These are phyloP conservation scores for Tholera decimalis DNA, from an alignment of 2,888 invertebrate genomes.

Conservation along the genomic window DNA sequence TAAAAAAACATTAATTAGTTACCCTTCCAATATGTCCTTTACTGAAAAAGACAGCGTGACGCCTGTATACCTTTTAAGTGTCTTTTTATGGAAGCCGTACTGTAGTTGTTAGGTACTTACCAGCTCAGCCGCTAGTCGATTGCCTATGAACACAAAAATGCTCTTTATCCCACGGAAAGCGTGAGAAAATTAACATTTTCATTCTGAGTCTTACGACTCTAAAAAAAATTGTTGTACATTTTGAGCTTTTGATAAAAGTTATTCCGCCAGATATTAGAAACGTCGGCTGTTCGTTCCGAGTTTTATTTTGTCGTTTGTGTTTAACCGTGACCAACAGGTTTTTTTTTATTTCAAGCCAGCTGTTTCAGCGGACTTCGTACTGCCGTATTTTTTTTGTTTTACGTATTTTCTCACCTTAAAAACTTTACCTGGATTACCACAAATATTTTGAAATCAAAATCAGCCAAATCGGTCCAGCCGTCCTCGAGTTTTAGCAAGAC, in stretches of 20 bases:
- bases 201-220: slow-evolving; percentile 22
- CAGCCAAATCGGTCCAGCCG: too few relatives aligned
- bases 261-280: slow-evolving; percentile 2
- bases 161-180: slow-evolving; percentile 41
- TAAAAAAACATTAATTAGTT: too few relatives aligned
- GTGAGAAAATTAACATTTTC: slow-evolving; percentile 57
- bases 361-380: too few relatives aligned
- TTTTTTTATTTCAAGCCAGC: too few relatives aligned
- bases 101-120: slow-evolving; percentile 14
- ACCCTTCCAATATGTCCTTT: too few relatives aligned
- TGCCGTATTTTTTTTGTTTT: too few relatives aligned
- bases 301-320: slow-evolving; percentile 2
- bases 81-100: neutral
- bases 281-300: neutral
- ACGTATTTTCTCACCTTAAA: too few relatives aligned
- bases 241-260: slow-evolving; percentile 12
- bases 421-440: too few relatives aligned
- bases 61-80: slow-evolving; percentile 12
- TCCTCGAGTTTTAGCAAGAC: too few relatives aligned
- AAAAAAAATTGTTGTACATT: slow-evolving; percentile 26
- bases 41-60: neutral
- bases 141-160: slow-evolving; percentile 58
- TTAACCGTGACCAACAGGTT: neutral
- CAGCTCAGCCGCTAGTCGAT: slow-evolving; percentile 29
- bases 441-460: too few relatives aligned